phyloP scores from a whole-genome alignment of 2,113 vertebrate genomes.

The Carassius auratus region DNA sequence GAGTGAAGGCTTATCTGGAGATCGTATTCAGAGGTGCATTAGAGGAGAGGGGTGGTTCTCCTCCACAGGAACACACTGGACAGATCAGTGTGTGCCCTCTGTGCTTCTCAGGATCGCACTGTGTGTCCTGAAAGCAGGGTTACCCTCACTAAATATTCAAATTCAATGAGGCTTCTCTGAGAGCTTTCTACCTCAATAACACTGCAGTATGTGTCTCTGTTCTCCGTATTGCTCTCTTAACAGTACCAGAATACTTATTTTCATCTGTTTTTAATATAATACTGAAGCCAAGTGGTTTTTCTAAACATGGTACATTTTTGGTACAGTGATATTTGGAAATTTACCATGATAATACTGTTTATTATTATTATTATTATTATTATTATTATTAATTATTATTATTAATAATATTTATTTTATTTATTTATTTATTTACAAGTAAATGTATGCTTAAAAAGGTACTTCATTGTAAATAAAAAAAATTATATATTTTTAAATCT shows the following conservation, averaged over 20 bases:
- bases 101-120: conserved; percentile 21
- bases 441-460: too few relatives aligned
- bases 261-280: not conserved
- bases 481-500: too few relatives aligned
- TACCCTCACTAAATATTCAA: conserved; percentile 17
- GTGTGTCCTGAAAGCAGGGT: conserved; percentile 31
- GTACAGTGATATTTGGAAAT: not conserved
- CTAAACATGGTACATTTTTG: not conserved
- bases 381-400: too few relatives aligned
- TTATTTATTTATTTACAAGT: too few relatives aligned
- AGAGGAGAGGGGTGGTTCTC: conserved; percentile 16
- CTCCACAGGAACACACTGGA: conserved; percentile 2
- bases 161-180: conserved; percentile 33
- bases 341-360: too few relatives aligned
- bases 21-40: conserved; percentile 44
- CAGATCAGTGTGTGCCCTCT: conserved; percentile 27
- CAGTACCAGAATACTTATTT: not conserved
- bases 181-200: conserved; percentile 25
- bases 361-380: not conserved
- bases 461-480: too few relatives aligned
- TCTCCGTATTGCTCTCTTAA: not conserved
- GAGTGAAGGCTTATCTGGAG: conserved; percentile 46
- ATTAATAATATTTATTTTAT: too few relatives aligned
- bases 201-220: not conserved
- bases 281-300: not conserved